Conservation (phyloP, 2,888 invertebrate species). For the Drosophila nr. fundita region DNA sequence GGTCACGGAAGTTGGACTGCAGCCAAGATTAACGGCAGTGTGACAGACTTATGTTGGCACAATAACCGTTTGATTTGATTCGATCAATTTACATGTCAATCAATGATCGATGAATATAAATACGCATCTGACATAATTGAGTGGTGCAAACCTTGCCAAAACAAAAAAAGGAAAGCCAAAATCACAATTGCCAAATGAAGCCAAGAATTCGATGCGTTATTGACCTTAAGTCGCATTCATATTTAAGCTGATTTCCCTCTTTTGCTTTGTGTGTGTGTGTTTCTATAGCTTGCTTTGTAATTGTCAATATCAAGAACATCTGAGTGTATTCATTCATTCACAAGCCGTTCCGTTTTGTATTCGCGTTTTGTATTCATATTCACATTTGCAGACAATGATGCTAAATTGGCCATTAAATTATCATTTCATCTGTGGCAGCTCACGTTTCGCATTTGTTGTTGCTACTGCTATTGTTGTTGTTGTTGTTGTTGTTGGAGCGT, state of each 20-base stretch:
- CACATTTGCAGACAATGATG: constrained; percentile 60
- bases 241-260: neutral
- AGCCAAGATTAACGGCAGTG: constrained; percentile 55
- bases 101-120: constrained; percentile 19
- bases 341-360: constrained; percentile 8
- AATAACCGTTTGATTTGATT: constrained; percentile 68
- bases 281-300: constrained; percentile 38
- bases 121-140: neutral
- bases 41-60: constrained; percentile 54
- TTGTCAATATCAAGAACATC: constrained; percentile 68
- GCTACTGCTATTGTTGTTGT: neutral
- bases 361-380: constrained; percentile 41
- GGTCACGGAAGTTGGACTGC: constrained; percentile 70
- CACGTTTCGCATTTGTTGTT: constrained; percentile 32
- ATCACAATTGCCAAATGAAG: constrained; percentile 30
- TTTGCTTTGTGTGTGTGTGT: constrained; percentile 4
- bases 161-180: constrained; percentile 9
- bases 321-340: constrained; percentile 25
- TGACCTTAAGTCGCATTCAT: constrained; percentile 45
- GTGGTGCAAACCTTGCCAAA: constrained; percentile 39
- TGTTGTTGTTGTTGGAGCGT: constrained; percentile 51
- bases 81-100: constrained; percentile 53
- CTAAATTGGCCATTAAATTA: constrained; percentile 74
- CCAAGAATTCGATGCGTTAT: constrained; percentile 50
- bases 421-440: constrained; percentile 59